phyloP scores from a whole-genome alignment of 2,888 invertebrate genomes.

The Lacanobia oleracea region DNA sequence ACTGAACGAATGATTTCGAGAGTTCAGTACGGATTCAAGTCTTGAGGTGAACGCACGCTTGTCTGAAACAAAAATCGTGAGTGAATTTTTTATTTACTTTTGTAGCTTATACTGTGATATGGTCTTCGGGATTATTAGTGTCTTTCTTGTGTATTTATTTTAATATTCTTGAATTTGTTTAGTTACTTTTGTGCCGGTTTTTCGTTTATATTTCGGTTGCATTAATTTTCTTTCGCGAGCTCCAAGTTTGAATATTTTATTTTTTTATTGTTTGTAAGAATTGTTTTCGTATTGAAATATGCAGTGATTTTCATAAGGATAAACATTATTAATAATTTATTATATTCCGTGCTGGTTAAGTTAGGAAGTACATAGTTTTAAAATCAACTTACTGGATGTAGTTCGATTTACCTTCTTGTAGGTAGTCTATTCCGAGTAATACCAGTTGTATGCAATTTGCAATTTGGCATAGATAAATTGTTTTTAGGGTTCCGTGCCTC shows the following conservation, averaged over 20 bases:
- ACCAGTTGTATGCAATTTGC: background rate
- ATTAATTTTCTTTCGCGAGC: background rate
- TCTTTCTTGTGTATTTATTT: background rate
- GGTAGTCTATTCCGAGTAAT: background rate
- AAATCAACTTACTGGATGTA: background rate
- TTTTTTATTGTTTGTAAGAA: background rate
- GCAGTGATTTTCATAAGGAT: background rate
- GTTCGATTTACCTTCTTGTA: background rate
- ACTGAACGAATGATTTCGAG: conserved; percentile 30
- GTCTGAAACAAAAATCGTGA: conserved; percentile 46
- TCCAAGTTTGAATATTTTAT: background rate
- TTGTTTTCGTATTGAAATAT: background rate
- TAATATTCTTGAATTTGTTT: background rate
- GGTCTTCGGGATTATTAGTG: background rate
- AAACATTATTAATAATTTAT: background rate
- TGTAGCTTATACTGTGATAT: conserved; percentile 2
- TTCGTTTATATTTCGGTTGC: fast-evolving
- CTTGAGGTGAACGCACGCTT: conserved; percentile 22
- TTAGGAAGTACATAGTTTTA: background rate
- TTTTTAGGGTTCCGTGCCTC: no score
- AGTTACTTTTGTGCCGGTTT: background rate
- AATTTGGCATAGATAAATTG: background rate
- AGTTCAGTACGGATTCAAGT: conserved; percentile 35
- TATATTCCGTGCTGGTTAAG: background rate
- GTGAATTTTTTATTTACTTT: conserved; percentile 31